Percentiles rank a stretch among this genome's conserved stretches.
Conservation (phyloP, 2,797 vertebrate species). For the Macroramphosus scolopax region DNA sequence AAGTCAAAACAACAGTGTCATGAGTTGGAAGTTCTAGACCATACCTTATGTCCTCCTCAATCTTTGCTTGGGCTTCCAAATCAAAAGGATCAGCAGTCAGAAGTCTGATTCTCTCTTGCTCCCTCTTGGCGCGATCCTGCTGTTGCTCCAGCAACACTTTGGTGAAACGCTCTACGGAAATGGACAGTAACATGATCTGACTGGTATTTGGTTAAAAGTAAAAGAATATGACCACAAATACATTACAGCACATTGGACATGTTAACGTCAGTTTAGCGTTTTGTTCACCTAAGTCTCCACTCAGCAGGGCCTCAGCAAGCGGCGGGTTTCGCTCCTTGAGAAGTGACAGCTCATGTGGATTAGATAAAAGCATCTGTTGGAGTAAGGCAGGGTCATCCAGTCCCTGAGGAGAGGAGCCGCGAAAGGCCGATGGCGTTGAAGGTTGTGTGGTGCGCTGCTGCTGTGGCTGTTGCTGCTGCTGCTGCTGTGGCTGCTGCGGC, state of each 20-base stretch:
- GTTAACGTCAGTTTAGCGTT: neutral
- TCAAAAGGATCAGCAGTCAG: constrained; percentile 96
- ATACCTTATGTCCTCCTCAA: constrained; percentile 97
- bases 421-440: constrained; percentile 59
- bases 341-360: constrained; percentile 95
- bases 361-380: constrained; percentile 93
- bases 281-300: constrained; percentile 90
- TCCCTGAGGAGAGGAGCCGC: constrained; percentile 86
- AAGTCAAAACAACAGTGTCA: too few relatives aligned
- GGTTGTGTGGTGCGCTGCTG: constrained; percentile 48
- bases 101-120: constrained; percentile 94
- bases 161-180: constrained; percentile 87
- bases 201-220: neutral
- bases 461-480: constrained; percentile 18
- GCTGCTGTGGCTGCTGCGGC: constrained; percentile 32
- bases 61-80: constrained; percentile 97
- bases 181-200: neutral
- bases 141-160: constrained; percentile 95
- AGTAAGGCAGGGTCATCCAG: constrained; percentile 93
- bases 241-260: too few relatives aligned
- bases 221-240: constrained; percentile 1
- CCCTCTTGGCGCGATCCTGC: constrained; percentile 90
- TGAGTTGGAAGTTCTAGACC: neutral
- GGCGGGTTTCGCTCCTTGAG: constrained; percentile 96
- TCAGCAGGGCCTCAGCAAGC: constrained; percentile 93